These are phyloP conservation scores for Emydocephalus ijimae DNA, from an alignment of 2,113 vertebrate species.

Conservation along the genomic window DNA sequence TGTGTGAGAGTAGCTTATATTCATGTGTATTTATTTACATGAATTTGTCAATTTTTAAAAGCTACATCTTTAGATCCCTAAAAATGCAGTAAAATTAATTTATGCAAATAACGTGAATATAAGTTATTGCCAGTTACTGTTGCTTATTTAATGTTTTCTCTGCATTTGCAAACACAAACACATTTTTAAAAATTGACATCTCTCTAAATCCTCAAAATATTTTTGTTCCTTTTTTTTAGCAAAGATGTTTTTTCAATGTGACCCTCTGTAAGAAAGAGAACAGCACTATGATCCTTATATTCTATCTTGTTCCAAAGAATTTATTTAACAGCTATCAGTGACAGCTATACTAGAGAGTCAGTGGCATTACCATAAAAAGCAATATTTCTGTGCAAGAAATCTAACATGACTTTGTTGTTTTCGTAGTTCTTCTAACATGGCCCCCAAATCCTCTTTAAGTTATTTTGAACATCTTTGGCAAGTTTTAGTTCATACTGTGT, in stretches of 20 bases:
- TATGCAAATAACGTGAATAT: too few species aligned
- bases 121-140: too few species aligned
- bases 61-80: too few species aligned
- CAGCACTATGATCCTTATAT: slow-evolving; percentile 13
- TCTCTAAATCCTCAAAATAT: slow-evolving; percentile 28
- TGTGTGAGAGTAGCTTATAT: slow-evolving; percentile 17
- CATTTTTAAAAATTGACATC: slow-evolving; percentile 9
- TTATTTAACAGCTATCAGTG: not conserved
- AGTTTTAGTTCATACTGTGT: not conserved
- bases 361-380: not conserved
- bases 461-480: not conserved
- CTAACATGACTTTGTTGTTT: not conserved
- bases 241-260: not conserved
- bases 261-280: slow-evolving; percentile 37
- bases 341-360: not conserved
- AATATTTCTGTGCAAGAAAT: not conserved
- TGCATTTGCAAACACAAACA: too few species aligned
- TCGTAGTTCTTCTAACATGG: not conserved
- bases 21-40: slow-evolving; percentile 9
- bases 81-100: too few species aligned
- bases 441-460: not conserved
- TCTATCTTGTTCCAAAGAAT: not conserved
- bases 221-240: not conserved
- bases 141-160: too few species aligned
- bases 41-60: too few species aligned